phyloP scores from a whole-genome alignment of 2,797 vertebrate species.

The Setipinna tenuifilis region DNA sequence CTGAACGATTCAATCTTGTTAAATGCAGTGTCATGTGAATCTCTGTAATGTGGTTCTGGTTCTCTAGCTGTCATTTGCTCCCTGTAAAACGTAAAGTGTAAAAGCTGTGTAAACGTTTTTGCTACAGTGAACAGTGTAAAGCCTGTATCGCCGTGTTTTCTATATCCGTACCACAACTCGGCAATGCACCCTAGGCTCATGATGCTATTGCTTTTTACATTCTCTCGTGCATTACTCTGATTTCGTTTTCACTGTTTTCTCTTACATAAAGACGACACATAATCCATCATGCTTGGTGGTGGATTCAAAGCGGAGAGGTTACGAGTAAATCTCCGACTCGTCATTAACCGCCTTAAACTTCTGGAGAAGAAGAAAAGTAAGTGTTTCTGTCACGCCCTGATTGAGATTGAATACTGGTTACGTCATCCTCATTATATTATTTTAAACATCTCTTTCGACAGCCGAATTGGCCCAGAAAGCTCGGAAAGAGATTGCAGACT shows the following conservation, averaged over 20 bases:
- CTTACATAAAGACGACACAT: not conserved
- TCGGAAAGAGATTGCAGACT: conserved; percentile 97
- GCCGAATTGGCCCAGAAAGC: conserved; percentile 96
- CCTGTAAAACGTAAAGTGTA: not conserved
- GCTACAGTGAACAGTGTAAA: too few species aligned
- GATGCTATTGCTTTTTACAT: not conserved
- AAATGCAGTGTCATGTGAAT: not conserved
- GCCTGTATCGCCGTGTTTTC: not conserved
- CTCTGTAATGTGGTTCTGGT: not conserved
- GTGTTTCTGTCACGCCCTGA: conserved; percentile 54
- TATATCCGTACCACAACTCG: not conserved
- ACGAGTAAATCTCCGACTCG: conserved; percentile 92
- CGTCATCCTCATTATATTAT: not conserved
- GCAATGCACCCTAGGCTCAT: not conserved
- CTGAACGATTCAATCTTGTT: not conserved
- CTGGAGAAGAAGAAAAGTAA: conserved; percentile 99
- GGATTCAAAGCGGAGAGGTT: conserved; percentile 95
- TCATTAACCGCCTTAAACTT: conserved; percentile 95
- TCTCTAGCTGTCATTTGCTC: not conserved
- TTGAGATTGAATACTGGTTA: not conserved
- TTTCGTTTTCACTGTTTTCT: not conserved
- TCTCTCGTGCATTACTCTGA: not conserved
- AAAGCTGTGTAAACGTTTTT: too few species aligned
- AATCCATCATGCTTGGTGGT: conserved; percentile 84
- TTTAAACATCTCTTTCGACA: conserved; percentile 59